These are phyloP conservation scores for Mesochorus sp. DNA, from an alignment of 2,888 invertebrate species.

Conservation along the genomic window DNA sequence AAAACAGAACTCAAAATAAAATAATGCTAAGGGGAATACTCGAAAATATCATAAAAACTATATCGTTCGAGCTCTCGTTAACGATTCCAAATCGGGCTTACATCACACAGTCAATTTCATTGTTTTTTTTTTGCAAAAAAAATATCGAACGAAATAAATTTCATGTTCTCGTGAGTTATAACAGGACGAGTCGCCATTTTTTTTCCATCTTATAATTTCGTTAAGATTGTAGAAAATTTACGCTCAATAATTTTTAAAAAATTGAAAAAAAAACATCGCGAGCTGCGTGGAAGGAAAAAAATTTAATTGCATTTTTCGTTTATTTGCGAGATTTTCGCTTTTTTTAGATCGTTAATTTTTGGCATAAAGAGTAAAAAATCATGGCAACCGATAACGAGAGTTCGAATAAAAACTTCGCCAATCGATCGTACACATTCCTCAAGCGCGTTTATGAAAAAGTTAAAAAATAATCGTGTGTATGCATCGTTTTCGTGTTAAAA, in stretches of 20 bases:
- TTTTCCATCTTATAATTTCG: too few species aligned
- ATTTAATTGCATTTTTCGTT: too few species aligned
- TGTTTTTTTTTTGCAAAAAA: constrained; percentile 5
- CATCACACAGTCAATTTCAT: constrained; percentile 20
- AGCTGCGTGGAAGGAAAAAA: too few species aligned
- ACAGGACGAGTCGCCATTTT: too few species aligned
- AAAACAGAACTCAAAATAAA: constrained; percentile 50
- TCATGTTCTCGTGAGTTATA: too few species aligned
- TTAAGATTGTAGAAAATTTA: too few species aligned
- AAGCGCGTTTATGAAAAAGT: not conserved
- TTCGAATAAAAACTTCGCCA: not conserved
- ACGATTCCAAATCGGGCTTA: constrained; percentile 26
- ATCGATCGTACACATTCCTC: not conserved
- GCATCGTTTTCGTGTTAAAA: not conserved
- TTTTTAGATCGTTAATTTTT: too few species aligned
- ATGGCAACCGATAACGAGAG: constrained; percentile 18
- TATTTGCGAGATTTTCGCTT: too few species aligned
- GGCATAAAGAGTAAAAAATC: not conserved
- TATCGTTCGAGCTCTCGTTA: constrained; percentile 51
- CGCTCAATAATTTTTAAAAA: too few species aligned
- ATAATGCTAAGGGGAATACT: constrained; percentile 55
- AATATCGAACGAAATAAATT: not conserved
- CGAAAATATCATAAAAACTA: constrained; percentile 9
- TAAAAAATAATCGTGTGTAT: not conserved
- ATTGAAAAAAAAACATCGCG: too few species aligned